These are phyloP conservation scores for Drosophila subsilvestris DNA, from an alignment of 2,888 invertebrate genomes.

Conservation along the genomic window DNA sequence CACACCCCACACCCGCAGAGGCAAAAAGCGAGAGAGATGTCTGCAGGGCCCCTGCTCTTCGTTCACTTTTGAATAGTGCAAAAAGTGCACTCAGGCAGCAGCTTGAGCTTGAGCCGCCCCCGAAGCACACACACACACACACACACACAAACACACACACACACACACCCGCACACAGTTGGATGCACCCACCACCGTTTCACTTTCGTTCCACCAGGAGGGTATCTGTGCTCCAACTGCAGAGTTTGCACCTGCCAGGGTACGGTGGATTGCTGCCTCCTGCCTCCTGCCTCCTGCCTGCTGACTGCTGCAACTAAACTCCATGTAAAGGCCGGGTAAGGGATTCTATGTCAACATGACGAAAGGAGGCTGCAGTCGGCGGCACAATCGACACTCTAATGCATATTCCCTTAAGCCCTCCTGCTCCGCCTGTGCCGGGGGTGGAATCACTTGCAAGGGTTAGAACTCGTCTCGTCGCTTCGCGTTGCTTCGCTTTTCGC, in stretches of 20 bases:
- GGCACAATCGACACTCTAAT: constrained; percentile 22
- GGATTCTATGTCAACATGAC: constrained; percentile 77
- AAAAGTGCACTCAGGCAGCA: constrained; percentile 76
- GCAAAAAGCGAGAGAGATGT: background rate
- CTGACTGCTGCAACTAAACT: constrained; percentile 44
- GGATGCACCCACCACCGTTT: constrained; percentile 66
- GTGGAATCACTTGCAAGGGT: constrained; percentile 33
- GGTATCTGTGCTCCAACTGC: background rate
- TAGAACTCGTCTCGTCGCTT: constrained; percentile 37
- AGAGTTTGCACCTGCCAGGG: constrained; percentile 61
- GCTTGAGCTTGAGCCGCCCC: constrained; percentile 24
- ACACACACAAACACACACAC: constrained; percentile 6
- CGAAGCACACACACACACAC: constrained; percentile 4
- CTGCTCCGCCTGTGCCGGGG: constrained; percentile 10
- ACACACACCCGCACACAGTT: constrained; percentile 6
- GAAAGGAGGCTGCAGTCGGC: constrained; percentile 1
- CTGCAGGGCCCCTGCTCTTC: constrained; percentile 11
- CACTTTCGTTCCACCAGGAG: constrained; percentile 64
- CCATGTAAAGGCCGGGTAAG: constrained; percentile 40
- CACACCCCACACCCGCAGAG: background rate
- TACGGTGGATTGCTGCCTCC: constrained; percentile 32
- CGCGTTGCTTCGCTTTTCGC: background rate
- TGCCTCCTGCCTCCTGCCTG: background rate
- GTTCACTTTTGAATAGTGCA: constrained; percentile 74
- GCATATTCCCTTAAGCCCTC: background rate